Evolutionary conservation across 2,888 invertebrate genomes (phyloP).

Genomic region (Endotricha flammealis): DNA sequence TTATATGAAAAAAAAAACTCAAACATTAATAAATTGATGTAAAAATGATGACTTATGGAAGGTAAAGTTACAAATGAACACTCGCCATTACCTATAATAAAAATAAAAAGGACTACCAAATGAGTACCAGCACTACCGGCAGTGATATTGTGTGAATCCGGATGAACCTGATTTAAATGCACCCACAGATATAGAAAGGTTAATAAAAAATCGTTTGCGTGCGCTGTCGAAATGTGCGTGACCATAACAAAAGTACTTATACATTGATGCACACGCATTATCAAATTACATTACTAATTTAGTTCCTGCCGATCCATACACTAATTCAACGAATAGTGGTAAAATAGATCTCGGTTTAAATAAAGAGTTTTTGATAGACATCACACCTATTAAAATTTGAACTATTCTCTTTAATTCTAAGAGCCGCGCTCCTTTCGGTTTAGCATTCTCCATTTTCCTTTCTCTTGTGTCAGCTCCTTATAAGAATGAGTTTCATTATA

Average conservation of each 20-base stretch:
- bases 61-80: too few relatives aligned
- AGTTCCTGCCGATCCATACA: background rate
- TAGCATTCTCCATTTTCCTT: too few relatives aligned
- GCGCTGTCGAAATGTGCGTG: conserved; percentile 8
- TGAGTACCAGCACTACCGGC: background rate
- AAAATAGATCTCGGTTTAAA: too few relatives aligned
- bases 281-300: background rate
- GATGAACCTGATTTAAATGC: conserved; percentile 7
- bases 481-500: too few relatives aligned
- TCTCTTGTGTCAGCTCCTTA: too few relatives aligned
- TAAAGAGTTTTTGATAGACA: too few relatives aligned
- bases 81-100: background rate
- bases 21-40: too few relatives aligned
- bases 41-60: too few relatives aligned
- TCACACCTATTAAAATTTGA: too few relatives aligned
- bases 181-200: conserved; percentile 4
- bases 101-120: conserved; percentile 6
- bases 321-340: background rate
- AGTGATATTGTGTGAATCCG: conserved; percentile 6
- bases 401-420: too few relatives aligned
- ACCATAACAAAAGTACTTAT: conserved; percentile 8
- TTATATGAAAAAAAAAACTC: too few relatives aligned
- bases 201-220: conserved; percentile 5
- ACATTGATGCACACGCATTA: background rate
- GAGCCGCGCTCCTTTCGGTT: too few relatives aligned